Percentiles rank a stretch among this genome's conserved stretches.
These are phyloP conservation scores for Diplazon laetatorius DNA, from an alignment of 2,888 invertebrate genomes.

Conservation along the genomic window DNA sequence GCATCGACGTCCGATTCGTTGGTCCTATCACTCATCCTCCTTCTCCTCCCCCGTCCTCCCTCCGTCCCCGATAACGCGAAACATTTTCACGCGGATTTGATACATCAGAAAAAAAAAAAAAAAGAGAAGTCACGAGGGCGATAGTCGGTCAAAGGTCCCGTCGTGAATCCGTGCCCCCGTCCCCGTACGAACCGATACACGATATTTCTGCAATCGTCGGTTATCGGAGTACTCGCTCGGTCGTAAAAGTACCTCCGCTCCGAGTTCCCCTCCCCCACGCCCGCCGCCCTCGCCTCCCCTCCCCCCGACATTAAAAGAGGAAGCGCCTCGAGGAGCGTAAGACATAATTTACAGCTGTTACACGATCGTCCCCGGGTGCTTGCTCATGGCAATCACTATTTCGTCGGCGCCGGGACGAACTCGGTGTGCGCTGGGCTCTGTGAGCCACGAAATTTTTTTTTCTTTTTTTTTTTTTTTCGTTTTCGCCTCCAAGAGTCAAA, in stretches of 20 bases:
- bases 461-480: background rate
- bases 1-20: too few relatives aligned
- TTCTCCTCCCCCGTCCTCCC: too few relatives aligned
- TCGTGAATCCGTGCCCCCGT: background rate
- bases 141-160: conserved; percentile 19
- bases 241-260: conserved; percentile 2
- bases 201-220: too few relatives aligned
- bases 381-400: conserved; percentile 41
- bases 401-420: conserved; percentile 22
- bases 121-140: background rate
- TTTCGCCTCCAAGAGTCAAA: background rate
- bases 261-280: too few relatives aligned
- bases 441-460: too few relatives aligned
- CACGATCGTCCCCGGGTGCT: conserved; percentile 9
- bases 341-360: conserved; percentile 50
- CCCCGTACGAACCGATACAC: too few relatives aligned
- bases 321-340: background rate
- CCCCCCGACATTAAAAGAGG: conserved; percentile 14
- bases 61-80: background rate
- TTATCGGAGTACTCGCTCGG: background rate
- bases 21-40: too few relatives aligned
- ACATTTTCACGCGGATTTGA: conserved; percentile 5
- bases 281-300: too few relatives aligned
- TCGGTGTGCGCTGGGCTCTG: too few relatives aligned
- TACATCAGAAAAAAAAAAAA: too few relatives aligned